Evolutionary conservation across 1,140 invertebrate genomes (phyloP), one percentile per base, ranked within the genome.

Genomic region (Heliconius nattereri): DNA sequence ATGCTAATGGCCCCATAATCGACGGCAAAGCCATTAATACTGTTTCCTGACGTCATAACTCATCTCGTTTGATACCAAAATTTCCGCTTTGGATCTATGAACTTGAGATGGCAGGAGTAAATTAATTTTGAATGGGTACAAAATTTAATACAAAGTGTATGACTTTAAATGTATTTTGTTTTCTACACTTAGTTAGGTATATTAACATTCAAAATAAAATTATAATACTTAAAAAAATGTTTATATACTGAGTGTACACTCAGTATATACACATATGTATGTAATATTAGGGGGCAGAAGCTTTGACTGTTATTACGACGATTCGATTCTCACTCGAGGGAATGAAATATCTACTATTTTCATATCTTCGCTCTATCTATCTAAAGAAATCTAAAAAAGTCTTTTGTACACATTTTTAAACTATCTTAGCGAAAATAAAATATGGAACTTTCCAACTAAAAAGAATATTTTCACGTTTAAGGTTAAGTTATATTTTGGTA

Each of bases 1-100:
- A 82, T 82, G 73, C 78, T 82, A 82, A 82, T 82, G 81, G 75
- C 75, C 79, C 75, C 79, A 79, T 73, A 79, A 82, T 76, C 78
- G 78, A 80, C 49, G 74, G 73, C 74, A 26, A 73, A 77, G 75
- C 75, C 54, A 80, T 76, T 77, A 77, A 80, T 76, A 76, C 75
- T 73, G 49, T 52, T 79, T 79, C 78, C 75, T 80, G 79, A 76
- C 52, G 71, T 76, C 79, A 80, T 80, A 80, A 76, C 37, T 80
- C 79, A 80, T 77, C 75, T 79, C 45, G 72, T 57, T 71, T 49
- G 73, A 73, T 71, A 71, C 70, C 75, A 71, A 79, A 75, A 54
- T 79, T 74, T 66, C 60, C 60, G 60, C 60, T 66, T 66, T 19
- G 52, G 71, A 57, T 73, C 77, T 54, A 78, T 29, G 32, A 75